A percentile compares a stretch with the other conserved stretches of the same genome.
Evolutionary conservation across 2,797 vertebrate species (phyloP).

Genomic region (Lepidocolaptes lacrymiger): DNA sequence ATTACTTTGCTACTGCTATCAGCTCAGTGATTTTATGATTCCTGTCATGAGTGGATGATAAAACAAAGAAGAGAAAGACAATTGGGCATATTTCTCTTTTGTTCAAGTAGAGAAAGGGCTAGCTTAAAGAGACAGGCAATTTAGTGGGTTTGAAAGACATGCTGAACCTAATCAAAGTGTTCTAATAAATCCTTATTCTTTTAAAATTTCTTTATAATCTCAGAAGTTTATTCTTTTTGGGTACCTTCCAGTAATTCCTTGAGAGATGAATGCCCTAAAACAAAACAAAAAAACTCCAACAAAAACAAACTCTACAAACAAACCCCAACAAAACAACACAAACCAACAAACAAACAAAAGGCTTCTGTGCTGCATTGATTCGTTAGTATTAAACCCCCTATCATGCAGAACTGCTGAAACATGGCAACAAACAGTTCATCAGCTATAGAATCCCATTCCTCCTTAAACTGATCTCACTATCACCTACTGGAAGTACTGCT

Average conservation of each 20-base stretch:
- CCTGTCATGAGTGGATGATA: slow-evolving; percentile 4
- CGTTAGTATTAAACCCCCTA: neutral
- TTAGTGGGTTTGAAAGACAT: neutral
- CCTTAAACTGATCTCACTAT: accelerated
- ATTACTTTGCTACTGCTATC: neutral
- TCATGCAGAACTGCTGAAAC: neutral
- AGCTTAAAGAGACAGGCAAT: neutral
- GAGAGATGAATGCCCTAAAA: accelerated
- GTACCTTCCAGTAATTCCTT: neutral
- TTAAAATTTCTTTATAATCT: neutral
- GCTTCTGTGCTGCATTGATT: accelerated
- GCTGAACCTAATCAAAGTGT: neutral
- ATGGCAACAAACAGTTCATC: neutral
- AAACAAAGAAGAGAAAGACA: slow-evolving; percentile 21
- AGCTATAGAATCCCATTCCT: neutral
- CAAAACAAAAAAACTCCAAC: no score
- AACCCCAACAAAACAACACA: neutral
- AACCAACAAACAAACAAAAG: neutral
- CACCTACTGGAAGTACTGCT: neutral
- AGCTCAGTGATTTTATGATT: slow-evolving; percentile 43
- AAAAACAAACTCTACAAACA: neutral
- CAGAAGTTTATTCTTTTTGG: neutral
- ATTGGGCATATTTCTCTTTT: neutral
- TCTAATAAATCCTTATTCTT: neutral
- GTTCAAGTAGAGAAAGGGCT: neutral